phyloP scores from a whole-genome alignment of 2,113 vertebrate genomes.

The Ancistrus triradiatus region DNA sequence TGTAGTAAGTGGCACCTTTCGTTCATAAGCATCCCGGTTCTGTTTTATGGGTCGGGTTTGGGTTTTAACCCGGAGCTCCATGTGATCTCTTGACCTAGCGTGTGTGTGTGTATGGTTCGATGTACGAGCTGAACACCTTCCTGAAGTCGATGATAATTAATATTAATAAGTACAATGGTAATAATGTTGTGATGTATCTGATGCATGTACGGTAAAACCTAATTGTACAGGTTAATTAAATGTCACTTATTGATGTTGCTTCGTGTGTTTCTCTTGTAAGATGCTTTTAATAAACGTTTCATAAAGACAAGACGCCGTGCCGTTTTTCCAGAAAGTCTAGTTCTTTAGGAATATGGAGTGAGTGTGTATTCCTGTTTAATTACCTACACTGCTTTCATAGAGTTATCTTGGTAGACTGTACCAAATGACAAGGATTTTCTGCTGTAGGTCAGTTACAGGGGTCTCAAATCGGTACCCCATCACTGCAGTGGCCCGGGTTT shows the following conservation, averaged over 20 bases:
- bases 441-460: too few species aligned
- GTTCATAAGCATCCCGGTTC: conserved; percentile 55
- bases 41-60: conserved; percentile 50
- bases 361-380: too few species aligned
- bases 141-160: conserved; percentile 46
- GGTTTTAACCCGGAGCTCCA: conserved; percentile 43
- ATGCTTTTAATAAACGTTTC: conserved; percentile 71
- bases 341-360: too few species aligned
- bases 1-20: conserved; percentile 39
- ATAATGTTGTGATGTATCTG: conserved; percentile 64
- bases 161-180: conserved; percentile 28
- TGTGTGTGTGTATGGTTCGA: conserved; percentile 53
- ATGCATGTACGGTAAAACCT: conserved; percentile 70
- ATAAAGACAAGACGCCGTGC: conserved; percentile 47
- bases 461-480: too few species aligned
- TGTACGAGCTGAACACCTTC: conserved; percentile 55
- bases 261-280: conserved; percentile 66
- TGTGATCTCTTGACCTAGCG: conserved; percentile 50
- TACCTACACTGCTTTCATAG: too few species aligned
- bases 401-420: too few species aligned
- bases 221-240: conserved; percentile 69
- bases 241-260: conserved; percentile 63
- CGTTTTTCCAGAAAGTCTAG: too few species aligned
- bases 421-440: too few species aligned
- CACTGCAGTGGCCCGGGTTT: too few species aligned